phyloP scores from a whole-genome alignment of 64 coral and sea anemone genomes.

The Actinia equina region DNA sequence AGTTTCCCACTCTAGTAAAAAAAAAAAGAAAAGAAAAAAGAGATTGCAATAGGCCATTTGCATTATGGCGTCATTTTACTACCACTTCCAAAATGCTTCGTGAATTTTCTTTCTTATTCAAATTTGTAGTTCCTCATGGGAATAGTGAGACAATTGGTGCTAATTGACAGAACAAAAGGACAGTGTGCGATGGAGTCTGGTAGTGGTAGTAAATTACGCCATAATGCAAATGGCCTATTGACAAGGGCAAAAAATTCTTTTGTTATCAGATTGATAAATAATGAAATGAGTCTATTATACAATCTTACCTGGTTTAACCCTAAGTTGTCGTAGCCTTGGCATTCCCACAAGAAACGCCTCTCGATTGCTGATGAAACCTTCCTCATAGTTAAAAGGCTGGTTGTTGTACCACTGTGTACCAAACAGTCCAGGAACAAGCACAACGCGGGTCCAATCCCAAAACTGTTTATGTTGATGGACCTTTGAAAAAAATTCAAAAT shows the following conservation, averaged over 20 bases:
- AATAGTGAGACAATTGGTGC: no score
- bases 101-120: no score
- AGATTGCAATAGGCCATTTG: no score
- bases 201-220: no score
- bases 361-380: slow-evolving; percentile 13
- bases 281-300: not conserved
- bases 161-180: no score
- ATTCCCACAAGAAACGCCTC: slow-evolving; percentile 10
- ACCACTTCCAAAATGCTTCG: no score
- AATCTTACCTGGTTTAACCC: slow-evolving; percentile 22
- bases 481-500: not conserved
- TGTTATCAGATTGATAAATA: not conserved
- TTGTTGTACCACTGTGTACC: slow-evolving; percentile 8
- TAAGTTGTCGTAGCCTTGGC: slow-evolving; percentile 6
- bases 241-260: not conserved
- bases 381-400: not conserved
- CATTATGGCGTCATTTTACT: no score
- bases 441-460: not conserved
- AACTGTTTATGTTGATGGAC: not conserved
- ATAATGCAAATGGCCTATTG: no score
- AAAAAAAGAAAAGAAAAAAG: no score
- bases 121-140: no score
- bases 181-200: no score
- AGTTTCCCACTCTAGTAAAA: no score
- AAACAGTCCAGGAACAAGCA: slow-evolving; percentile 22